A percentile compares a stretch with the other conserved stretches of the same genome.
Evolutionary conservation across 1,140 invertebrate species (phyloP).

Genomic region (Bombyx mandarina): DNA sequence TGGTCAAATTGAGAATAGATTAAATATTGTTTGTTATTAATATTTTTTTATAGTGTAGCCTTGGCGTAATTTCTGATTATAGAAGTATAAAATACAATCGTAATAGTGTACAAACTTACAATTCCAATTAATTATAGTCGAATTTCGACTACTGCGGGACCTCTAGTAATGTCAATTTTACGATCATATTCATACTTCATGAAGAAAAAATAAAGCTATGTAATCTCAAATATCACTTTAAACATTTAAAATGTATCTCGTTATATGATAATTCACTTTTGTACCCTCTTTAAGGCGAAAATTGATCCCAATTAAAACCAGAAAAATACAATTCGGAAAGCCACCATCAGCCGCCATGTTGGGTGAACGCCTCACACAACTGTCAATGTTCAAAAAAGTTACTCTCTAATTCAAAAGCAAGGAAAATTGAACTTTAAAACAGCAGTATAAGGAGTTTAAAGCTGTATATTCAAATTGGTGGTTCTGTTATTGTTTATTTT

Average conservation of each 20-base stretch:
- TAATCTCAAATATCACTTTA: too few relatives aligned
- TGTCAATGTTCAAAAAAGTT: slow-evolving; percentile 39
- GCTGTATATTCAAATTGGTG: slow-evolving; percentile 12
- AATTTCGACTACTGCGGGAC: too few relatives aligned
- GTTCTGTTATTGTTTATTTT: slow-evolving; percentile 36
- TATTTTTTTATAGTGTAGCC: too few relatives aligned
- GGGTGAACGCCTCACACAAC: slow-evolving; percentile 62
- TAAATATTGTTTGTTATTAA: too few relatives aligned
- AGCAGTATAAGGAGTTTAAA: slow-evolving; percentile 5
- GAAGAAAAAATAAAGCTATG: too few relatives aligned
- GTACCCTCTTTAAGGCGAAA: slow-evolving; percentile 28
- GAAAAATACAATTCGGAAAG: slow-evolving; percentile 52
- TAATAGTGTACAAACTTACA: too few relatives aligned
- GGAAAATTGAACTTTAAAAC: slow-evolving; percentile 17
- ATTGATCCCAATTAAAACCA: slow-evolving; percentile 57
- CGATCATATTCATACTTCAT: too few relatives aligned
- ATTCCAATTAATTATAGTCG: too few relatives aligned
- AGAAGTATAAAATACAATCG: too few relatives aligned
- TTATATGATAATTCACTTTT: slow-evolving; percentile 20
- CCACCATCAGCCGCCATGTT: slow-evolving; percentile 44
- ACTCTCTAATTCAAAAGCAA: not conserved
- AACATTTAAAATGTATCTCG: slow-evolving; percentile 15
- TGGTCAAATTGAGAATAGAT: too few relatives aligned
- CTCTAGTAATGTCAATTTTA: too few relatives aligned
- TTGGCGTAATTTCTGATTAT: too few relatives aligned